These are phyloP conservation scores for Alexandromys fortis DNA, from an alignment of 2,113 vertebrate species.

Conservation along the genomic window DNA sequence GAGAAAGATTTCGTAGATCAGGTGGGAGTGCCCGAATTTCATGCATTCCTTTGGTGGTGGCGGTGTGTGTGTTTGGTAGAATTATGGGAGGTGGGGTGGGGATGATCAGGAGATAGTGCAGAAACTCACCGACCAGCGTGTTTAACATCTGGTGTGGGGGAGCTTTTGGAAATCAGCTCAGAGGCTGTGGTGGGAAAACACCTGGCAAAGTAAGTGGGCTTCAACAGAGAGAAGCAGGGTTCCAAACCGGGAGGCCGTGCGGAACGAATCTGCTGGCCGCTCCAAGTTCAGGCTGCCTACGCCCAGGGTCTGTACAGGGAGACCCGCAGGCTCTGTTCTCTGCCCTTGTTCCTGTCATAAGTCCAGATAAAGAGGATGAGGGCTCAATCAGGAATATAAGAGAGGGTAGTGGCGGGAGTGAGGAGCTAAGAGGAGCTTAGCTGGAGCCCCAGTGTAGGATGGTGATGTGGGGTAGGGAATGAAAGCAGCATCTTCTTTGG, in stretches of 20 bases:
- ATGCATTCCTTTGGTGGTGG: not conserved
- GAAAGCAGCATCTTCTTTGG: slow-evolving; percentile 50
- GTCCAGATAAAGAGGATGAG: slow-evolving; percentile 11
- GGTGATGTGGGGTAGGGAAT: slow-evolving; percentile 9
- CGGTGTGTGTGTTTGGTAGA: not conserved
- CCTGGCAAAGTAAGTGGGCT: slow-evolving; percentile 39
- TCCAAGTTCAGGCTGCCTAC: slow-evolving; percentile 61
- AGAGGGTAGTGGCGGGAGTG: fast-evolving
- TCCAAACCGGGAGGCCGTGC: slow-evolving; percentile 62
- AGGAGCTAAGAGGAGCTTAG: not conserved
- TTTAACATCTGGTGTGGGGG: slow-evolving; percentile 75
- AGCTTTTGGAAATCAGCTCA: slow-evolving; percentile 73
- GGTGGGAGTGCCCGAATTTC: not conserved
- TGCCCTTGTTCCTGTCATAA: slow-evolving; percentile 52
- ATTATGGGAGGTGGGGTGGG: not conserved
- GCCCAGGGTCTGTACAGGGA: not conserved
- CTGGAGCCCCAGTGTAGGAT: not conserved
- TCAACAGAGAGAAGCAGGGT: slow-evolving; percentile 18
- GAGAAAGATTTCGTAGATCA: not conserved
- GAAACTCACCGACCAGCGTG: not conserved
- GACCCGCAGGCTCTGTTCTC: slow-evolving; percentile 30
- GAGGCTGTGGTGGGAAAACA: slow-evolving; percentile 78
- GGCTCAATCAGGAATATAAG: not conserved
- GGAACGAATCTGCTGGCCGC: slow-evolving; percentile 43
- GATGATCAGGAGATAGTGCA: slow-evolving; percentile 58